Conservation (phyloP, 1,140 invertebrate species). For the Ips nitidus region DNA sequence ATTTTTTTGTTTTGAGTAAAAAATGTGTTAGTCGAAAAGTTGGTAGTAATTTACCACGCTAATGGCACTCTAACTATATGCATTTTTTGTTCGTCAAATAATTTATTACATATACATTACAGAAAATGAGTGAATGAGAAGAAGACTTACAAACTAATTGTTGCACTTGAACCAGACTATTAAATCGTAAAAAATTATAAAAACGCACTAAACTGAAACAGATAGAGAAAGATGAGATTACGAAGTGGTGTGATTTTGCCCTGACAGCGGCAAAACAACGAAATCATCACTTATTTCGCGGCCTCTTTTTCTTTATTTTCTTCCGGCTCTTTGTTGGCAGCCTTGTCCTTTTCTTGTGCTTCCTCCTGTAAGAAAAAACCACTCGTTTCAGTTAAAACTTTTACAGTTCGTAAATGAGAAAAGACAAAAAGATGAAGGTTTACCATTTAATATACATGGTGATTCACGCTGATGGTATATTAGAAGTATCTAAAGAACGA, state of each 20-base stretch:
- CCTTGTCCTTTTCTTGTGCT: constrained; percentile 66
- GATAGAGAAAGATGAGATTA: constrained; percentile 32
- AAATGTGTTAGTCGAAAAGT: constrained; percentile 1
- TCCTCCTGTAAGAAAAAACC: constrained; percentile 54
- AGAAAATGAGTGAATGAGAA: no score
- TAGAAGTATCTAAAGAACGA: no score
- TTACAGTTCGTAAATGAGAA: neutral
- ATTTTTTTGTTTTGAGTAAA: constrained; percentile 16
- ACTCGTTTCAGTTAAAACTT: neutral
- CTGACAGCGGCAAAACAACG: constrained; percentile 42
- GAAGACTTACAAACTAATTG: constrained; percentile 44
- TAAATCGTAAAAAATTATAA: constrained; percentile 24
- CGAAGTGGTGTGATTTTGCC: constrained; percentile 31
- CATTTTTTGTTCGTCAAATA: neutral
- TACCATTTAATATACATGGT: neutral
- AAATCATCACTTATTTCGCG: constrained; percentile 53
- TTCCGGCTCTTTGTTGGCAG: constrained; percentile 68
- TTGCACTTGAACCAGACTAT: constrained; percentile 45
- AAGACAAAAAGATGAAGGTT: neutral
- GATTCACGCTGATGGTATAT: neutral
- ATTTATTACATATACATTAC: no score
- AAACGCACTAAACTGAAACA: constrained; percentile 33
- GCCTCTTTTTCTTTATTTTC: constrained; percentile 73
- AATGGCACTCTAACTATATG: constrained; percentile 23
- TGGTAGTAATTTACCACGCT: constrained; percentile 10